Percentiles rank a stretch among this genome's conserved stretches.
These are phyloP conservation scores for Labrus mixtus DNA, from an alignment of 2,113 vertebrate genomes.

Conservation along the genomic window DNA sequence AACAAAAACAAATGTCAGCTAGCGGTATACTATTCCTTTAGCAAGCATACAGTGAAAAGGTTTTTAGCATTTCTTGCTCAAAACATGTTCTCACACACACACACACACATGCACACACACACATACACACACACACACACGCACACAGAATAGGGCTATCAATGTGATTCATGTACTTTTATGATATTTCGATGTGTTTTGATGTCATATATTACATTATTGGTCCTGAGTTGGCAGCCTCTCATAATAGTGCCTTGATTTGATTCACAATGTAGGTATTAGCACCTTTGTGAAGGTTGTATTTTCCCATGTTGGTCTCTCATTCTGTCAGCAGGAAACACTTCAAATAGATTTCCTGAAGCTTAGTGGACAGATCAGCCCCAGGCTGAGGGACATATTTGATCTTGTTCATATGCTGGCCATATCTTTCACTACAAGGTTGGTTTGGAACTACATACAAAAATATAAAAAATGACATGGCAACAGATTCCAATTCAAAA, in stretches of 20 bases:
- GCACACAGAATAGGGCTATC: slow-evolving; percentile 20
- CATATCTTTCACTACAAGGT: slow-evolving; percentile 3
- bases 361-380: slow-evolving; percentile 27
- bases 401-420: slow-evolving; percentile 17
- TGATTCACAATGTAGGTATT: slow-evolving; percentile 19
- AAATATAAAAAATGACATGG: no score
- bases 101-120: no score
- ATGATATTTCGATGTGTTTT: slow-evolving; percentile 40
- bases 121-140: not conserved
- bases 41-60: no score
- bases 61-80: no score
- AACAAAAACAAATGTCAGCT: no score
- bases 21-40: no score
- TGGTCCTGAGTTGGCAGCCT: slow-evolving; percentile 25
- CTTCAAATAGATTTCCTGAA: slow-evolving; percentile 37
- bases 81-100: no score
- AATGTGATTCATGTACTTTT: slow-evolving; percentile 52
- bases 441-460: not conserved
- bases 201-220: slow-evolving; percentile 32
- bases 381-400: slow-evolving; percentile 53
- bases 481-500: not conserved
- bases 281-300: slow-evolving; percentile 10
- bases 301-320: slow-evolving; percentile 17
- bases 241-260: slow-evolving; percentile 44
- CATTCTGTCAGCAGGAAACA: slow-evolving; percentile 49